Evolutionary conservation across 2,888 invertebrate genomes (phyloP).

Genomic region (Sinodicranocentrus sp.): DNA sequence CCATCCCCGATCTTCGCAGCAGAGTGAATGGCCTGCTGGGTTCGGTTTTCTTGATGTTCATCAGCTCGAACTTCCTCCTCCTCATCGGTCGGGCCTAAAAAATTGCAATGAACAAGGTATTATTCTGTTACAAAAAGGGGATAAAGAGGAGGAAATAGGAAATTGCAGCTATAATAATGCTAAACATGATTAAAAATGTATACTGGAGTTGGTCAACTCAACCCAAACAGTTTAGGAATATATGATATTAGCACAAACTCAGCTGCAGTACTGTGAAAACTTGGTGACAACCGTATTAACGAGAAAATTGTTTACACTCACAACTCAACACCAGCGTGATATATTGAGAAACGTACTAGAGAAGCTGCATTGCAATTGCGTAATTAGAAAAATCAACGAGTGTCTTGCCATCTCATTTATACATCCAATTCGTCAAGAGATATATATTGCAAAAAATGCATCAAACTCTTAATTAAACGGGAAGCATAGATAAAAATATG

Average conservation of each 20-base stretch:
- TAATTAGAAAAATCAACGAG: background rate
- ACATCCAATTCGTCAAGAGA: constrained; percentile 31
- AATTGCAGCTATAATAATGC: background rate
- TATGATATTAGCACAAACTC: constrained; percentile 30
- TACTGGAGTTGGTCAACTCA: constrained; percentile 33
- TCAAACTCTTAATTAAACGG: constrained; percentile 13
- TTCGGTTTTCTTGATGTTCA: constrained; percentile 51
- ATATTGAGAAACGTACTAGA: constrained; percentile 18
- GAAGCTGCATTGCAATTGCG: constrained; percentile 44
- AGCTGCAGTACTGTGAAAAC: constrained; percentile 46
- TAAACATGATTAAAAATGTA: constrained; percentile 20
- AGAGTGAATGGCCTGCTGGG: constrained; percentile 56
- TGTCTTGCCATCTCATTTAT: constrained; percentile 16
- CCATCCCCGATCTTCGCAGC: constrained; percentile 56
- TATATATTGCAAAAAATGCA: constrained; percentile 15
- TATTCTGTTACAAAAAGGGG: background rate
- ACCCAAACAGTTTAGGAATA: constrained; percentile 10
- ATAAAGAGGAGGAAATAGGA: background rate
- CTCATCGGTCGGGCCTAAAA: constrained; percentile 51
- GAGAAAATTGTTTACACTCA: constrained; percentile 44
- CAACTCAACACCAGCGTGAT: constrained; percentile 53
- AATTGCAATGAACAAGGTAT: background rate
- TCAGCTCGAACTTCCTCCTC: constrained; percentile 48
- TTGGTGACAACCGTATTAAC: background rate
- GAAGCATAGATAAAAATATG: constrained; percentile 24